Evolutionary conservation across 2,888 invertebrate species (phyloP).

Genomic region (Mimachlamys varia): DNA sequence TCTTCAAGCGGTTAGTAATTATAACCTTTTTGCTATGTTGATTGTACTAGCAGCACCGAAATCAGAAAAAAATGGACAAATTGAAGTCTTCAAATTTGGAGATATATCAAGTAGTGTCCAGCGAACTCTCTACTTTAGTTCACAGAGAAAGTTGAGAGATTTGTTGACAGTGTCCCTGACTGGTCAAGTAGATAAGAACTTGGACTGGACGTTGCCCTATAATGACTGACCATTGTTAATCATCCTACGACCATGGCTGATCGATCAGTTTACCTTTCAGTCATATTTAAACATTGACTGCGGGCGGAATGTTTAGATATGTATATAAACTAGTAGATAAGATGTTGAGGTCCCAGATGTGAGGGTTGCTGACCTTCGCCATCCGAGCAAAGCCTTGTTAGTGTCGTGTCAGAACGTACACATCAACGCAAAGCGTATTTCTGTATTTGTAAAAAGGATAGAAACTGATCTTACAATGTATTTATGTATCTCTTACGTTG

Average conservation of each 20-base stretch:
- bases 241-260: not conserved
- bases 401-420: not conserved
- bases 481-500: not conserved
- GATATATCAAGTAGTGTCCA: too few relatives aligned
- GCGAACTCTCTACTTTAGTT: too few relatives aligned
- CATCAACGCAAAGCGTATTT: not conserved
- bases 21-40: too few relatives aligned
- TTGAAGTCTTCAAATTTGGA: too few relatives aligned
- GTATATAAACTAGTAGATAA: conserved; percentile 21
- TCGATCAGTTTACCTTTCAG: conserved; percentile 13
- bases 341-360: conserved; percentile 5
- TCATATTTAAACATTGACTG: not conserved
- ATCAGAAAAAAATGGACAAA: too few relatives aligned
- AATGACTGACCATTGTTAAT: conserved; percentile 15
- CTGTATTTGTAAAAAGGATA: not conserved
- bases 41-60: too few relatives aligned
- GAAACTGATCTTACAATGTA: too few relatives aligned
- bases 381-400: not conserved
- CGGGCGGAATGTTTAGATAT: conserved; percentile 3
- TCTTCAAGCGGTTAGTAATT: too few relatives aligned
- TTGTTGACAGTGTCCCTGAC: not conserved
- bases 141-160: not conserved
- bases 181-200: not conserved
- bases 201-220: not conserved
- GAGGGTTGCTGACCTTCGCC: not conserved